phyloP scores from a whole-genome alignment of 2,113 vertebrate species.

The Sapayoa aenigma region DNA sequence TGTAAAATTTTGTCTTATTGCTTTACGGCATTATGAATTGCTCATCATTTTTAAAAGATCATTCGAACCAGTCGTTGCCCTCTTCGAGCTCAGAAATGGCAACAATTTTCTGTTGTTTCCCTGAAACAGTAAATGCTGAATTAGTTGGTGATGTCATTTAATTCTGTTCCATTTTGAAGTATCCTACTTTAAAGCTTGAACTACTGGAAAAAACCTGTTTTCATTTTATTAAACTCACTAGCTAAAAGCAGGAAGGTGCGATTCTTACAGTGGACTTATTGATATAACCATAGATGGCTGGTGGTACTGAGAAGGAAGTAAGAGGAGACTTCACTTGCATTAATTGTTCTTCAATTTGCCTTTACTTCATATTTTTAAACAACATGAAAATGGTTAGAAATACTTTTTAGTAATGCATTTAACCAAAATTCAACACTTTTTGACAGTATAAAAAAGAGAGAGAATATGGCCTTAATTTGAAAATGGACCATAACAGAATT shows the following conservation, averaged over 20 bases:
- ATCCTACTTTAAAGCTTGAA: neutral
- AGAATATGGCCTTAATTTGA: neutral
- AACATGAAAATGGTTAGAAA: neutral
- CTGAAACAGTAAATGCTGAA: neutral
- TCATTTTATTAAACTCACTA: neutral
- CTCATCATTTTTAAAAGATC: neutral
- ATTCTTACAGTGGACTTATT: neutral
- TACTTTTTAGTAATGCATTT: neutral
- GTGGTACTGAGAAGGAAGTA: neutral
- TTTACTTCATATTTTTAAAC: neutral
- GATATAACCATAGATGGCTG: neutral
- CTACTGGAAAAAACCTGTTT: neutral
- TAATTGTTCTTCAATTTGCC: neutral
- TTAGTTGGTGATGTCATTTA: neutral
- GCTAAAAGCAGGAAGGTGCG: neutral
- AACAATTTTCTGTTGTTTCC: neutral
- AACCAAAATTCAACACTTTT: neutral
- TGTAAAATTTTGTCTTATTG: neutral
- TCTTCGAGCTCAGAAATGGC: neutral
- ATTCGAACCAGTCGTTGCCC: neutral
- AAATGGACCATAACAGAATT: neutral
- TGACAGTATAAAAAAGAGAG: neutral
- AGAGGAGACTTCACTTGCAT: neutral
- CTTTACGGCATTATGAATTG: neutral
- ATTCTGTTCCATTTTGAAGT: neutral